Evolutionary conservation across 2,113 vertebrate species (phyloP).

Genomic region (Psilopogon haemacephalus): DNA sequence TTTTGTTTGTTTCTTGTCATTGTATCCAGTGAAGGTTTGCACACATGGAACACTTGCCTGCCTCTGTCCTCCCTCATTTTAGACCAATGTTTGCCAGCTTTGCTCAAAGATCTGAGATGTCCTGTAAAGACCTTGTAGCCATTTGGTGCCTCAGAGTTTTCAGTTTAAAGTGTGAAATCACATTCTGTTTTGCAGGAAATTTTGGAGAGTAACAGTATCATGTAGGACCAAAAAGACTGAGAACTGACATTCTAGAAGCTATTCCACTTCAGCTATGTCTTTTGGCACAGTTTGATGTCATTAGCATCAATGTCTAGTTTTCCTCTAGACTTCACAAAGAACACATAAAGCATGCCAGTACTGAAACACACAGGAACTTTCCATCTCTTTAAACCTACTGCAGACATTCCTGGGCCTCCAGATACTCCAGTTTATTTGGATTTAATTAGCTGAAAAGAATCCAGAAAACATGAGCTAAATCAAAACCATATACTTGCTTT

Average conservation of each 20-base stretch:
- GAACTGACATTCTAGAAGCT: not conserved
- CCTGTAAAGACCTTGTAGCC: not conserved
- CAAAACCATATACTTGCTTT: not conserved
- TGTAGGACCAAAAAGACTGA: not conserved
- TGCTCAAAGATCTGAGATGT: not conserved
- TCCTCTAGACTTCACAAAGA: not conserved
- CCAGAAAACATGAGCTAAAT: not conserved
- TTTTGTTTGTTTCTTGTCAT: not conserved
- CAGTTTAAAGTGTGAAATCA: not conserved
- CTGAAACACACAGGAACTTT: not conserved
- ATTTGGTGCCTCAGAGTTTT: not conserved
- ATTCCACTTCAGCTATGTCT: not conserved
- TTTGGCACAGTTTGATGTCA: not conserved
- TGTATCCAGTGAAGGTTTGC: not conserved
- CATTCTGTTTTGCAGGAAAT: not conserved
- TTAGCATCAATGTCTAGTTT: no score
- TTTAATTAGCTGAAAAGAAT: not conserved
- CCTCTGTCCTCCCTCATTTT: not conserved
- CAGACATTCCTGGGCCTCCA: not conserved
- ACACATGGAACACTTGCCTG: not conserved
- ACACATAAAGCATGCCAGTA: not conserved
- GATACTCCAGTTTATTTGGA: not conserved
- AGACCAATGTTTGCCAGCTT: not conserved
- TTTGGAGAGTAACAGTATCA: not conserved
- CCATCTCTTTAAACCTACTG: not conserved